Conservation (phyloP, 92 coral and sea anemone species). For the Zoanthus solanderi region DNA sequence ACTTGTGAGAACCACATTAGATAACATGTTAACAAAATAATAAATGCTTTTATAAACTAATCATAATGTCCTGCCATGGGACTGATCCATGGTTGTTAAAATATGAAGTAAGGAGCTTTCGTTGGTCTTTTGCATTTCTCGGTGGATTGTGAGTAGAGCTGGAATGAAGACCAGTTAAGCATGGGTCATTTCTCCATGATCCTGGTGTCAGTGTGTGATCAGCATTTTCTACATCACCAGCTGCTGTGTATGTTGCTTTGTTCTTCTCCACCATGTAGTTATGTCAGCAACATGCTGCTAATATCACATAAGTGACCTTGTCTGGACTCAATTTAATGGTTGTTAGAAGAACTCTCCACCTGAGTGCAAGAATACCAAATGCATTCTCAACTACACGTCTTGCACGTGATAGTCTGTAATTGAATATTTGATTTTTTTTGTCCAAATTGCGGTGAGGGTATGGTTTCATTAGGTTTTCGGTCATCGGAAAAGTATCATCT, state of each 20-base stretch:
- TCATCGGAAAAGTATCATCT: constrained; percentile 33
- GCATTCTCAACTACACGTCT: constrained; percentile 56
- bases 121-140: constrained; percentile 52
- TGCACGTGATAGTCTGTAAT: constrained; percentile 44
- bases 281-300: constrained; percentile 51
- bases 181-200: constrained; percentile 41
- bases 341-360: constrained; percentile 36
- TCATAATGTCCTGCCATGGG: constrained; percentile 46
- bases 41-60: not conserved
- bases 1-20: not conserved
- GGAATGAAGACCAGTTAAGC: constrained; percentile 30
- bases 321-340: constrained; percentile 4
- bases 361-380: constrained; percentile 42
- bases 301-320: constrained; percentile 30
- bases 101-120: constrained; percentile 27
- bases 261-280: constrained; percentile 44
- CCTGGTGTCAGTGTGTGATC: constrained; percentile 44
- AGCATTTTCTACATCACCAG: constrained; percentile 40
- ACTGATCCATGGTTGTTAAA: constrained; percentile 33
- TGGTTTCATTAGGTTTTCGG: constrained; percentile 17
- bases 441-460: constrained; percentile 36
- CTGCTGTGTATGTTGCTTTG: constrained; percentile 36
- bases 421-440: constrained; percentile 27
- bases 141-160: constrained; percentile 29
- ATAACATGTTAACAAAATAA: constrained; percentile 1